Base-by-base conservation (phyloP, 1,140 invertebrate species). In the Aphelinus atriplicis region DNA sequence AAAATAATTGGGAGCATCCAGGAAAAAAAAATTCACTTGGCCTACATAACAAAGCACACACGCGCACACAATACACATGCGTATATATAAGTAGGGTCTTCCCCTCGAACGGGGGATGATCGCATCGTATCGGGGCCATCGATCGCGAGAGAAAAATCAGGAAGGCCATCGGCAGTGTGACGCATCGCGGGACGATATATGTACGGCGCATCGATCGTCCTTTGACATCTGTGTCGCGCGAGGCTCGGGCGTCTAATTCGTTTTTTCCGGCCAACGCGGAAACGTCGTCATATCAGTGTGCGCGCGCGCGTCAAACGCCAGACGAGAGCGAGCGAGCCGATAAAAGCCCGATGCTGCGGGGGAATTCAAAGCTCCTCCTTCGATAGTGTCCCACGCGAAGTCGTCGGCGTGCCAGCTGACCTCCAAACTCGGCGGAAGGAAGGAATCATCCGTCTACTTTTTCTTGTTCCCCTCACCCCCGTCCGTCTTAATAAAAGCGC, bases 371-470 rank as follows among this genome's bases (percentile, higher is more conserved):
- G 50, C 3, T 6, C n/a, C 0, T 53, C 3, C 4, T n/a, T 1
- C 26, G 26, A 26, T 26, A 26, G 26, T 26, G 45, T 62, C 60
- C 9, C 6, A 62, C 9, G 45, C 3, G 9, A 45, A 2, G 46
- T 26, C 9, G 2, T 6, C 45, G 4, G 10, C 10, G 58, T 9
- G n/a, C 10, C 0, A n/a, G 26, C 26, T 57, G 58, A 71, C 42
- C 69, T 63, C 43, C 9, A 46, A 26, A 26, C 57, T 51, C 26
- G 3, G 53, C 43, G 45, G 51, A 64, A 64, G 56, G 61, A 71
- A 64, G 43, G 45, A 71, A 71, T 43, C 2, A 57, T 57, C 26
- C 46, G 58, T 46, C 62, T 43, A 42, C 42, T 64, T 72, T 65
- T 50, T 50, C 50, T 6, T 57, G 48, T 48, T 65, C 62, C 46